These are phyloP conservation scores for Sinocyclocheilus anshuiensis DNA, from an alignment of 2,113 vertebrate genomes.

Conservation along the genomic window DNA sequence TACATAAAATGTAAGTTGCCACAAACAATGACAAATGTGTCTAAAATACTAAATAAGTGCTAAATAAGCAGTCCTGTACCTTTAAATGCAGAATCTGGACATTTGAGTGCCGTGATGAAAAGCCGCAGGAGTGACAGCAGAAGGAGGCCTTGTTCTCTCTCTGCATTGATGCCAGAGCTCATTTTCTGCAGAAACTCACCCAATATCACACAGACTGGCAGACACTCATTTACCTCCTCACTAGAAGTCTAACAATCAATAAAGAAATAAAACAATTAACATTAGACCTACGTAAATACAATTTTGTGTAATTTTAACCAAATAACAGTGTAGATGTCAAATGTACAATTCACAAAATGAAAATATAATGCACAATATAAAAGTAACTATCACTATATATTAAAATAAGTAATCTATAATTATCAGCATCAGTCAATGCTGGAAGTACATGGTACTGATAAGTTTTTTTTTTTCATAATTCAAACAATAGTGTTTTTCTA, in stretches of 20 bases:
- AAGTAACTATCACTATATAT: background rate
- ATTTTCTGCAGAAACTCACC: constrained; percentile 74
- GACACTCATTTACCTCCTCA: constrained; percentile 38
- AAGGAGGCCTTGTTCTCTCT: constrained; percentile 70
- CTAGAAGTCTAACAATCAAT: constrained; percentile 61
- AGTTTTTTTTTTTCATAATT: too few species aligned
- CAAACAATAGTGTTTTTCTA: too few species aligned
- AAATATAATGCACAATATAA: background rate
- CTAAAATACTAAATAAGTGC: background rate
- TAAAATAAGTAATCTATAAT: background rate
- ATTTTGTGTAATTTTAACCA: background rate
- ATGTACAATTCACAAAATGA: too few species aligned
- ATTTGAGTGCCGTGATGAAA: constrained; percentile 79
- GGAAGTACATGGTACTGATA: background rate
- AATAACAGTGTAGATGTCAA: background rate
- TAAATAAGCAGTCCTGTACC: constrained; percentile 68
- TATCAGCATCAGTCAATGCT: background rate
- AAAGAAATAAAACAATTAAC: background rate
- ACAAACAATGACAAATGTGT: too few species aligned
- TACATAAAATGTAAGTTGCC: too few species aligned
- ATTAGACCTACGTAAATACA: background rate
- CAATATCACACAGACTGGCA: constrained; percentile 72
- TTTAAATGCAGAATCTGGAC: constrained; percentile 77
- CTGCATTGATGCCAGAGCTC: constrained; percentile 52
- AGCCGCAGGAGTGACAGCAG: constrained; percentile 77